These are phyloP conservation scores for Scalopus aquaticus DNA, from an alignment of 2,113 vertebrate genomes.

Conservation along the genomic window DNA sequence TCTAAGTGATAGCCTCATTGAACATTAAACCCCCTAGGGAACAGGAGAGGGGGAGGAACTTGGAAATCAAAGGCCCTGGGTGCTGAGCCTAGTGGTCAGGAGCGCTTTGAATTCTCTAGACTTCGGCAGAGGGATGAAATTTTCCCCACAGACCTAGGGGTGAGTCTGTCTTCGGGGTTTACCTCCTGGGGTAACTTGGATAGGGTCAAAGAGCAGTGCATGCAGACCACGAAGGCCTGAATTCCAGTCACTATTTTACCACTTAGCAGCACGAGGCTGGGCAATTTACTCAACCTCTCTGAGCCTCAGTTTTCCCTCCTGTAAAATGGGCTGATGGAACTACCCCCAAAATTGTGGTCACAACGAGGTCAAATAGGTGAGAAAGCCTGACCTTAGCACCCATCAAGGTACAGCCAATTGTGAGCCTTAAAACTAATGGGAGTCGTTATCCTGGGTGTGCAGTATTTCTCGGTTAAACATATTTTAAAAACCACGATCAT, in stretches of 20 bases:
- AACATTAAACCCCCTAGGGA: not conserved
- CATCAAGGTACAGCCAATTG: accelerated
- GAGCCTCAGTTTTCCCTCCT: not conserved
- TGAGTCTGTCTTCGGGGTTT: not conserved
- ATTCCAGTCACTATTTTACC: accelerated
- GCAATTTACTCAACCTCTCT: too few species aligned
- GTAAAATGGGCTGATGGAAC: not conserved
- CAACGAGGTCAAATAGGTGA: not conserved
- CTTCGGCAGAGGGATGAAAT: not conserved
- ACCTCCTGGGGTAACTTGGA: not conserved
- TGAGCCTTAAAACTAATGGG: not conserved
- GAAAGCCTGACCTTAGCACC: accelerated
- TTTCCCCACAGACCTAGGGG: not conserved
- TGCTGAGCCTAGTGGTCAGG: not conserved
- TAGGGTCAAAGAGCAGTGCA: not conserved
- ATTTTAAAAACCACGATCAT: not conserved
- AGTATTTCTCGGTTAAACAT: not conserved
- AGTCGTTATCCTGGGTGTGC: not conserved
- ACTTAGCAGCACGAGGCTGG: not conserved
- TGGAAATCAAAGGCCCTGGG: not conserved
- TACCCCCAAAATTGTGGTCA: accelerated
- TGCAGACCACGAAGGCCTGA: not conserved
- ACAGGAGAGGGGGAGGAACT: not conserved
- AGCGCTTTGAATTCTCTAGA: not conserved
- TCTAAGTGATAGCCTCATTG: not conserved